Percentiles rank a stretch among this genome's conserved stretches.
Evolutionary conservation across 2,113 vertebrate species (phyloP).

Genomic region (Hydrochoerus hydrochaeris): DNA sequence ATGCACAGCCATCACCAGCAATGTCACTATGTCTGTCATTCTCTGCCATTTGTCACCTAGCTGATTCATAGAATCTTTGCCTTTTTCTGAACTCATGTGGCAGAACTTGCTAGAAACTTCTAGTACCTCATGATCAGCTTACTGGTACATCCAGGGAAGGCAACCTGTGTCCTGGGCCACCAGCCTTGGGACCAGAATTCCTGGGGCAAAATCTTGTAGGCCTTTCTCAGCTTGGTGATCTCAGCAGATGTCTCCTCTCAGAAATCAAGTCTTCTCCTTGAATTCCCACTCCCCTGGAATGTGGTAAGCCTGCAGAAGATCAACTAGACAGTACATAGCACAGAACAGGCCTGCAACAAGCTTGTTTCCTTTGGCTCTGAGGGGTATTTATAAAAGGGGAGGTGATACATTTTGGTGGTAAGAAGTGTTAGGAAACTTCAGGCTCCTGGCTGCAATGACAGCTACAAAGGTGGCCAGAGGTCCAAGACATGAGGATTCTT

Average conservation of each 20-base stretch:
- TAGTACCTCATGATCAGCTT: slow-evolving; percentile 85
- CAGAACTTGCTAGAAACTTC: slow-evolving; percentile 84
- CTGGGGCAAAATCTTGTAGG: neutral
- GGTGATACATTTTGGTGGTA: neutral
- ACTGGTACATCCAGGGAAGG: neutral
- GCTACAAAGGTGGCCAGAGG: too few species aligned
- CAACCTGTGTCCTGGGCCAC: neutral
- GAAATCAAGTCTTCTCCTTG: neutral
- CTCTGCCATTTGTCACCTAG: slow-evolving; percentile 71
- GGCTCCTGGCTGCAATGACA: too few species aligned
- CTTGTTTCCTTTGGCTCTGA: neutral
- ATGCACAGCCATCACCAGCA: neutral
- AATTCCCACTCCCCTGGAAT: neutral
- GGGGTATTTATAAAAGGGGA: neutral
- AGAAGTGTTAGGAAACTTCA: too few species aligned
- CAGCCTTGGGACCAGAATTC: neutral
- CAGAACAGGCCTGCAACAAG: neutral
- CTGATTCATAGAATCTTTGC: slow-evolving; percentile 87
- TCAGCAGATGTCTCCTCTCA: neutral
- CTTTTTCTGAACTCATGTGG: slow-evolving; percentile 87
- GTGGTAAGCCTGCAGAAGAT: neutral
- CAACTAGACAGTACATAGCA: neutral
- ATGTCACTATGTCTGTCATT: neutral
- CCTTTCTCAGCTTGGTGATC: neutral
- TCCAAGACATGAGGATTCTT: too few species aligned